phyloP scores from a whole-genome alignment of 2,113 vertebrate genomes.

The Phyllostomus discolor region DNA sequence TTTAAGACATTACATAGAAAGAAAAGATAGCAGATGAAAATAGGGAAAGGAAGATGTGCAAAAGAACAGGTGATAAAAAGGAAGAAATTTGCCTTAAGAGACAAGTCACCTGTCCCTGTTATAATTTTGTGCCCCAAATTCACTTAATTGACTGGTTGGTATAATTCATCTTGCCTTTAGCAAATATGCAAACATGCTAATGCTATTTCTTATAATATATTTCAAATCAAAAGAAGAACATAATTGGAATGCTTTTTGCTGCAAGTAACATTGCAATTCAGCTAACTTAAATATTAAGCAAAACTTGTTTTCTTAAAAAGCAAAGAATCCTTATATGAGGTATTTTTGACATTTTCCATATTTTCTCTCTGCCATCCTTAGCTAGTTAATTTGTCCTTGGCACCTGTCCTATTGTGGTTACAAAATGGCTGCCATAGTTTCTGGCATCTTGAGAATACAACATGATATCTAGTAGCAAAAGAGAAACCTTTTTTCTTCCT shows the following conservation, averaged over 20 bases:
- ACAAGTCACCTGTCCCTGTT: background rate
- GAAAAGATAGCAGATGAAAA: background rate
- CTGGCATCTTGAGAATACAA: background rate
- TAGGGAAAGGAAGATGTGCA: background rate
- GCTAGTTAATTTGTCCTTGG: background rate
- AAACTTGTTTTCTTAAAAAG: background rate
- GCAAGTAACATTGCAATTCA: background rate
- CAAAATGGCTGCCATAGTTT: background rate
- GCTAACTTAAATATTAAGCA: background rate
- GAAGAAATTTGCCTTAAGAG: background rate
- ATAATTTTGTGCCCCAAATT: too few species aligned
- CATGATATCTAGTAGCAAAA: background rate
- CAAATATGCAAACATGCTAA: background rate
- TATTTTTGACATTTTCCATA: background rate
- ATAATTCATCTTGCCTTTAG: background rate
- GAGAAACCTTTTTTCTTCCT: background rate
- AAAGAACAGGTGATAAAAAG: background rate
- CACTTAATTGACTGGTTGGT: background rate
- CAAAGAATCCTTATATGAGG: background rate
- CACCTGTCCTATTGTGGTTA: background rate
- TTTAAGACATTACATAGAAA: background rate
- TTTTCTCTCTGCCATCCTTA: background rate
- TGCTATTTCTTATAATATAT: background rate
- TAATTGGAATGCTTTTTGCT: background rate
- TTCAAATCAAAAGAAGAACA: background rate